Conservation (phyloP, 2,888 invertebrate species). For the Melikaiella ostensackeni region DNA sequence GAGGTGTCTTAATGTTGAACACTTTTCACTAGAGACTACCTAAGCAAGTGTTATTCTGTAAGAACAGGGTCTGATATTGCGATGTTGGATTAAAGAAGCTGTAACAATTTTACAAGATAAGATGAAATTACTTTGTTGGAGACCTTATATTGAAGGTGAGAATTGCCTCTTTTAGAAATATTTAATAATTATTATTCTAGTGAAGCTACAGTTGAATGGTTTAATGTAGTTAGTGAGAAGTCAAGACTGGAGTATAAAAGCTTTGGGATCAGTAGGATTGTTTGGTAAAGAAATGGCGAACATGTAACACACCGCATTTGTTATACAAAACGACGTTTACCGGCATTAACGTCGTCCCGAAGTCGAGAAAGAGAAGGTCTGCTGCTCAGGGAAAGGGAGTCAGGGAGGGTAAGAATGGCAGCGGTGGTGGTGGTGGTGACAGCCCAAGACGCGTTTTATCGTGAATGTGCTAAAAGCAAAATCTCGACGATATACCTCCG, state of each 20-base stretch:
- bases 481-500: constrained; percentile 74
- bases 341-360: constrained; percentile 65
- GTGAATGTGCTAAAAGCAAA: constrained; percentile 76
- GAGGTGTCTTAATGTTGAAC: constrained; percentile 50
- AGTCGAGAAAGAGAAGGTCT: constrained; percentile 48
- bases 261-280: too few relatives aligned
- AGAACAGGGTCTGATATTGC: not conserved
- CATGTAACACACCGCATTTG: constrained; percentile 58
- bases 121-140: not conserved
- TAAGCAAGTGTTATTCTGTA: constrained; percentile 17
- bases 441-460: constrained; percentile 70
- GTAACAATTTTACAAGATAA: not conserved
- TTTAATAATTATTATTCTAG: not conserved
- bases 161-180: not conserved
- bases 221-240: not conserved
- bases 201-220: not conserved
- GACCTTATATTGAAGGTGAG: not conserved
- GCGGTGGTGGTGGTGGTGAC: constrained; percentile 43
- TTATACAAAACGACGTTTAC: constrained; percentile 68
- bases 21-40: constrained; percentile 14
- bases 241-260: not conserved
- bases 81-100: not conserved
- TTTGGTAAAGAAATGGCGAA: not conserved
- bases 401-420: constrained; percentile 44
- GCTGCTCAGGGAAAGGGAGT: constrained; percentile 49